Evolutionary conservation across 2,888 invertebrate genomes (phyloP), one percentile per base, ranked within the genome.

Genomic region (Netelia virgata): DNA sequence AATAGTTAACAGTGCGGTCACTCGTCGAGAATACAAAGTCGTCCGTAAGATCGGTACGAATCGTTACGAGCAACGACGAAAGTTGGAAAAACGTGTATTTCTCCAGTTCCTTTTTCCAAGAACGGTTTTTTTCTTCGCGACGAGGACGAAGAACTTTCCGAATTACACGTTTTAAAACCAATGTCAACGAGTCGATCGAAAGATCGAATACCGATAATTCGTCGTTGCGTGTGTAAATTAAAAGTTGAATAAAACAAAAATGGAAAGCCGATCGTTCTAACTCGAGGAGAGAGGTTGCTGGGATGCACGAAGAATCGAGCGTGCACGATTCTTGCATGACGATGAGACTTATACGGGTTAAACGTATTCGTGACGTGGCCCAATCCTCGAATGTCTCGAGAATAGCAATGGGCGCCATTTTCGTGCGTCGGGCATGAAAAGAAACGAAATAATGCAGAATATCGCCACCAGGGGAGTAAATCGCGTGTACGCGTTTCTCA

Each of bases 341-440:
- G 86, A 87, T 87, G 86, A 82, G 85, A 77, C 83, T 76, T 84
- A 89, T 88, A 84, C 88, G 88, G 90, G 88, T 90, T 90, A 90
- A 88, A 70, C 86, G 83, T 87, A 90, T 89, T 90, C 88, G 84
- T 86, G 88, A 89, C 88, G 88, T 84, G 79, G 75, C 70, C 55
- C 72, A 61, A 76, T 75, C 50, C 43, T 64, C 20, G 20, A 41
- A 83, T 69, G 57, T 36, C 47, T 43, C 50, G 50, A 43, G 84
- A 84, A 86, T 86, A 84, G 41, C 53, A 81, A 84, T 81, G 36
- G 55, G 63, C 50, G 41, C 57, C 57, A 77, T 81, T 70, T 77
- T 73, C 72, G 63, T 63, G 63, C 64, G 55, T 70, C 36, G 78
- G 63, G 55, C 78, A 28, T 57, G 10, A 57, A 57, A 16, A 36